Evolutionary conservation across 2,888 invertebrate species (phyloP).

Genomic region (Phlogophora meticulosa): DNA sequence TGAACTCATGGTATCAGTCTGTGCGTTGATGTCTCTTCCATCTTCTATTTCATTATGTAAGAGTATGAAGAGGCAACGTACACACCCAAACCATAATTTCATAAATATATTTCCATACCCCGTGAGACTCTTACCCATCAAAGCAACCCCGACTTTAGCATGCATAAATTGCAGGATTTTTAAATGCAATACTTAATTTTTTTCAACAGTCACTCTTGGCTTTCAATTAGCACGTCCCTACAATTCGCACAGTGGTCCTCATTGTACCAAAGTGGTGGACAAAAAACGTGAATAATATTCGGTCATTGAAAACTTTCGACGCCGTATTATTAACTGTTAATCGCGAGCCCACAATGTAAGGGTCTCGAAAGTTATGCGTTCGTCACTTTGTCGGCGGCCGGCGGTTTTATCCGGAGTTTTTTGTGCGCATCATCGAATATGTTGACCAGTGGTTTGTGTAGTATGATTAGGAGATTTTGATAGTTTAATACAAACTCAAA

Average conservation of each 20-base stretch:
- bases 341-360: constrained; percentile 76
- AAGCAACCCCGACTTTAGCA: constrained; percentile 12
- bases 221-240: constrained; percentile 51
- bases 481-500: constrained; percentile 22
- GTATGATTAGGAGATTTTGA: constrained; percentile 56
- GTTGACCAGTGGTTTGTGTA: constrained; percentile 75
- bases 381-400: constrained; percentile 81
- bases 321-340: constrained; percentile 81
- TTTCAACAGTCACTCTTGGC: constrained; percentile 21
- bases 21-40: too few relatives aligned
- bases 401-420: constrained; percentile 76
- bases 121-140: constrained; percentile 6
- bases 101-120: background rate
- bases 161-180: constrained; percentile 19
- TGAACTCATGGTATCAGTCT: too few relatives aligned
- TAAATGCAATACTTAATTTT: constrained; percentile 8
- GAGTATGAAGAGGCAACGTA: background rate
- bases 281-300: constrained; percentile 70
- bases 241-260: constrained; percentile 60
- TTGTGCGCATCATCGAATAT: constrained; percentile 78
- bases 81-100: background rate
- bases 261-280: constrained; percentile 59
- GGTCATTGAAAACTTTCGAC: constrained; percentile 66
- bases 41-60: background rate
- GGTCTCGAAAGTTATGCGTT: constrained; percentile 74